Evolutionary conservation across 2,888 invertebrate genomes (phyloP).

Genomic region (Lithodes maja): DNA sequence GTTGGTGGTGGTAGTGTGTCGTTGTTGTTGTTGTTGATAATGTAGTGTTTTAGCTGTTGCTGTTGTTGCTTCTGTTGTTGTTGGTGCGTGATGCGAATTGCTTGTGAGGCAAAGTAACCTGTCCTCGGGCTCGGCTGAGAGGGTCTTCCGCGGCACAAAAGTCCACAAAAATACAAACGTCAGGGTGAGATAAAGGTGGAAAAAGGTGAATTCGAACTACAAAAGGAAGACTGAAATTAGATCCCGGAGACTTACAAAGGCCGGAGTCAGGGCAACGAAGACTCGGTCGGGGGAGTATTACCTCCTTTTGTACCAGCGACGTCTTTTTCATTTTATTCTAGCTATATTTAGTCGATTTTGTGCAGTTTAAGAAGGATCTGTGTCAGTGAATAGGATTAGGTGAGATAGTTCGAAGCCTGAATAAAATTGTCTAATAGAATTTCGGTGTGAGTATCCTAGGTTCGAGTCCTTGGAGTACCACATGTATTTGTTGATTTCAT

Average conservation of each 20-base stretch:
- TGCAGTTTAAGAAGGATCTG: too few relatives aligned
- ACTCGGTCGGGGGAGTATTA: neutral
- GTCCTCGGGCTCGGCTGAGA: neutral
- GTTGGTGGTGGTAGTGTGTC: neutral
- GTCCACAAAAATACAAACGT: slow-evolving; percentile 49
- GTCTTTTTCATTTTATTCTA: too few relatives aligned
- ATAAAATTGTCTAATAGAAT: too few relatives aligned
- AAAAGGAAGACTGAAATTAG: slow-evolving; percentile 60
- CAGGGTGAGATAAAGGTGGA: slow-evolving; percentile 42
- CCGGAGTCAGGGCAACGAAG: slow-evolving; percentile 19
- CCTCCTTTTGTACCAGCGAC: too few relatives aligned
- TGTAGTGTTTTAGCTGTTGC: neutral
- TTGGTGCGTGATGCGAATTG: too few relatives aligned
- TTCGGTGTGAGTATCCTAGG: too few relatives aligned
- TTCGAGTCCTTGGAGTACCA: too few relatives aligned
- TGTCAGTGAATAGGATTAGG: too few relatives aligned
- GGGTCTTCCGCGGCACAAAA: slow-evolving; percentile 29
- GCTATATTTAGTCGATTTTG: too few relatives aligned
- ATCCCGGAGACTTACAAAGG: slow-evolving; percentile 52
- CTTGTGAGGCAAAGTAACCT: too few relatives aligned
- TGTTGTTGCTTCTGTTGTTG: neutral
- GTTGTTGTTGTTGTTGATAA: neutral
- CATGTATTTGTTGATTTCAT: too few relatives aligned
- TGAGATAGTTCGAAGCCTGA: too few relatives aligned
- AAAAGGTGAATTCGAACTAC: slow-evolving; percentile 44